A percentile compares a stretch with the other conserved stretches of the same genome.
These are phyloP conservation scores for Penelope pileata DNA, from an alignment of 2,113 vertebrate species.

Conservation along the genomic window DNA sequence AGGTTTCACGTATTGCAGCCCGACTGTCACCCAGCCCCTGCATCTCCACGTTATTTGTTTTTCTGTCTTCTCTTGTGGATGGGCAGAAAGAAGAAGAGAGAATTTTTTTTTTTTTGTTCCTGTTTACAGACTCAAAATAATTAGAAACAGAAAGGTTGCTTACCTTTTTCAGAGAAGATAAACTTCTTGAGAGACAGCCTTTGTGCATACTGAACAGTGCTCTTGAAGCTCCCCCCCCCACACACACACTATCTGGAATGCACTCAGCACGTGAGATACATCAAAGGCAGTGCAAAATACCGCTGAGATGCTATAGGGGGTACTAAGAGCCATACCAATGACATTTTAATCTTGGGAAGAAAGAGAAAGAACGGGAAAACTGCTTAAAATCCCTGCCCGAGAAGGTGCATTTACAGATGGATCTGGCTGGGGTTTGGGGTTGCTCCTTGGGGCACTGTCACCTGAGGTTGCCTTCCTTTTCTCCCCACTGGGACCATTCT, in stretches of 20 bases:
- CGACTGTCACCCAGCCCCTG: neutral
- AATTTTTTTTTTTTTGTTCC: neutral
- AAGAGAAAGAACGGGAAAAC: neutral
- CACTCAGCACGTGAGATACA: neutral
- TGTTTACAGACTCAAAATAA: neutral
- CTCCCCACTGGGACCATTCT: neutral
- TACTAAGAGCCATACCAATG: neutral
- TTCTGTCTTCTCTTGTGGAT: neutral
- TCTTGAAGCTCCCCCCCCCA: neutral
- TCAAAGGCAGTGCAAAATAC: neutral
- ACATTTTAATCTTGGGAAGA: neutral
- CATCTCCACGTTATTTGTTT: neutral
- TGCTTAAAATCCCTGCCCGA: neutral
- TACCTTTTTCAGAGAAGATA: conserved; percentile 5
- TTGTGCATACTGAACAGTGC: neutral
- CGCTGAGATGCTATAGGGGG: neutral
- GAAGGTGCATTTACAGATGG: neutral
- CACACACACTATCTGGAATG: neutral
- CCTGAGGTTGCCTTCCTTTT: neutral
- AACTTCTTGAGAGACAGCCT: conserved; percentile 4
- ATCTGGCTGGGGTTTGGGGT: neutral
- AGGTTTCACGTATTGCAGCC: neutral
- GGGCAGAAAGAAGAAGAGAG: neutral
- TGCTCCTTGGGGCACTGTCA: neutral
- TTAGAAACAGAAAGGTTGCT: conserved; percentile 15